Evolutionary conservation across 1,140 invertebrate genomes (phyloP), one percentile per base, ranked within the genome.

Genomic region (Aphis gossypii): DNA sequence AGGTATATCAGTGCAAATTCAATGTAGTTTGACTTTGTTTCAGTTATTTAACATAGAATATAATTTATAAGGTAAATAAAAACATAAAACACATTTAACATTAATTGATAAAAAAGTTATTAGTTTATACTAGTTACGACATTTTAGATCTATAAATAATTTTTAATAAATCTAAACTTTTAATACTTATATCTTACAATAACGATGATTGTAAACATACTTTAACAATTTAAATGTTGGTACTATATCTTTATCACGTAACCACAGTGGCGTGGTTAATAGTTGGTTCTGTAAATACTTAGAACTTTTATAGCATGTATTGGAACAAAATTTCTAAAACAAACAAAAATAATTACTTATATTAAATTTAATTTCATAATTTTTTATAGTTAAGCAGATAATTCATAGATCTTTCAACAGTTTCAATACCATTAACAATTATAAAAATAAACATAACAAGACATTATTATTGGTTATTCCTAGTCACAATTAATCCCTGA

Each of bases 211-310:
- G 30, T 84, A 0, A 30, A 86, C 38, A 30, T 86, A 48, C 83
- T 94, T 87, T 35, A 95, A 88, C 41, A 95, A 56, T 89, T 96
- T 95, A 94, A 97, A 97, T 56, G 95, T 95, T 18, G 97, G 96
- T 94, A 96, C 96, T 23, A 96, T 95, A 95, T 98, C 97, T 95
- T 96, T 95, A 92, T 98, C 96, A 94, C 98, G 96, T 23, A 97
- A 95, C 98, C 98, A 99, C 8, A 98, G 95, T 1, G 98, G 98
- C 94, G 97, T 97, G 0, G 97, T 97, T 25, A 97, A 95, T 94
- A 99, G 96, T 95, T 99, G 98, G 94, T 97, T 96, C 94, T 98
- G 97, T 38, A 98, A 95, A 95, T 97, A 97, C 94, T 97, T 96
- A 6, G 97, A 97, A 30, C 97, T 97, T 95, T 97, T 97, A 94